Conservation (phyloP, 2,113 vertebrate species). For the Macroglossus sobrinus region DNA sequence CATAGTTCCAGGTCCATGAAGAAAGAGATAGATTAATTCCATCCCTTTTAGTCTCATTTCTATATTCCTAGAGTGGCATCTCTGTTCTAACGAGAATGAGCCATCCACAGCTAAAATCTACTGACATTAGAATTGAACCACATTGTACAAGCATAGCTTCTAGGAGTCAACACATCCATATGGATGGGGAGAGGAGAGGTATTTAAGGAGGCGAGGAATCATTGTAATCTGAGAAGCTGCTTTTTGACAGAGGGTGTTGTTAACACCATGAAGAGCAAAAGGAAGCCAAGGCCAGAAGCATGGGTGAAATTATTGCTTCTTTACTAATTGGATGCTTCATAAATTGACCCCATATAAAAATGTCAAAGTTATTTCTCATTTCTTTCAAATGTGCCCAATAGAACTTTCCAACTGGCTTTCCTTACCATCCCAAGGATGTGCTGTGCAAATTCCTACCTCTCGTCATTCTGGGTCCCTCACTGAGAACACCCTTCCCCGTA, state of each 20-base stretch:
- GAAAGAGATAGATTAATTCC: not conserved
- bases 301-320: not conserved
- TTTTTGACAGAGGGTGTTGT: not conserved
- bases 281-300: not conserved
- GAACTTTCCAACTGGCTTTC: not conserved
- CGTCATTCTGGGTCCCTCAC: not conserved
- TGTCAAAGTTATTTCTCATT: not conserved
- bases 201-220: not conserved
- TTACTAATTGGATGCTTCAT: not conserved
- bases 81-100: not conserved
- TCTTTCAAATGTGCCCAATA: not conserved
- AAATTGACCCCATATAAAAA: not conserved
- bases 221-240: not conserved
- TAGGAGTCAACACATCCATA: not conserved
- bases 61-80: not conserved
- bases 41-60: not conserved
- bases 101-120: not conserved
- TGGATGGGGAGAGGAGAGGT: not conserved
- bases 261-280: not conserved
- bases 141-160: not conserved
- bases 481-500: not conserved
- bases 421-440: not conserved
- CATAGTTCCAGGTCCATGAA: not conserved
- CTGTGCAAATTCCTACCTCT: not conserved
- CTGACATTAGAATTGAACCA: not conserved